A percentile compares a stretch with the other conserved stretches of the same genome.
These are phyloP conservation scores for Eupithecia inturbata DNA, from an alignment of 2,888 invertebrate genomes.

Conservation along the genomic window DNA sequence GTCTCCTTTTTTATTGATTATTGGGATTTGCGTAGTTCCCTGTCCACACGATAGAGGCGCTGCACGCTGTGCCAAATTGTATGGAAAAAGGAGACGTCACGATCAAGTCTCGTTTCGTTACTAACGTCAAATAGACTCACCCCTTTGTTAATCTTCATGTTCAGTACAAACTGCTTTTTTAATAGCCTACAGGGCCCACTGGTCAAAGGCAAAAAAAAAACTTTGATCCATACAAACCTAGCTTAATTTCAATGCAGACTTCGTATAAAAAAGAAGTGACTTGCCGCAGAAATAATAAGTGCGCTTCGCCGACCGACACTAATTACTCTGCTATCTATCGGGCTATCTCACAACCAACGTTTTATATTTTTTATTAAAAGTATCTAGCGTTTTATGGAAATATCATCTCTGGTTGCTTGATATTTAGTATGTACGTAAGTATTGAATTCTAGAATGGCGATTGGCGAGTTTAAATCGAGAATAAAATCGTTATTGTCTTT, in stretches of 20 bases:
- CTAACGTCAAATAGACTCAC: too few relatives aligned
- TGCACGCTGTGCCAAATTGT: too few relatives aligned
- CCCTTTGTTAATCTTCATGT: not conserved
- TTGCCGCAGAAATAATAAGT: slow-evolving; percentile 50
- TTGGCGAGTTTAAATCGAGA: not conserved
- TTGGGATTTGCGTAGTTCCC: too few relatives aligned
- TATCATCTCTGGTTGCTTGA: not conserved
- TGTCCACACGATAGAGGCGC: too few relatives aligned
- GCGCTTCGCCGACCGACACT: slow-evolving; percentile 39
- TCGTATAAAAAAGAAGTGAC: slow-evolving; percentile 49
- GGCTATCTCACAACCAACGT: slow-evolving; percentile 2
- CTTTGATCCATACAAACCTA: slow-evolving; percentile 42
- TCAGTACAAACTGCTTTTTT: not conserved
- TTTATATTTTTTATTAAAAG: too few relatives aligned
- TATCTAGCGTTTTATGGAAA: not conserved
- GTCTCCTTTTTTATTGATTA: too few relatives aligned
- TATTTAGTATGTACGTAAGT: too few relatives aligned
- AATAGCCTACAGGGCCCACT: not conserved
- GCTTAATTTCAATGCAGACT: slow-evolving; percentile 47
- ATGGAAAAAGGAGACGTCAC: too few relatives aligned
- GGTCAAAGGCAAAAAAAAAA: too few relatives aligned
- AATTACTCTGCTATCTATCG: slow-evolving; percentile 41
- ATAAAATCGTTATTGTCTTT: not conserved
- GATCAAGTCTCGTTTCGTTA: too few relatives aligned
- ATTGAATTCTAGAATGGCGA: not conserved